Evolutionary conservation across 2,888 invertebrate species (phyloP), one percentile per base, ranked within the genome.

Genomic region (Andrena minutula): DNA sequence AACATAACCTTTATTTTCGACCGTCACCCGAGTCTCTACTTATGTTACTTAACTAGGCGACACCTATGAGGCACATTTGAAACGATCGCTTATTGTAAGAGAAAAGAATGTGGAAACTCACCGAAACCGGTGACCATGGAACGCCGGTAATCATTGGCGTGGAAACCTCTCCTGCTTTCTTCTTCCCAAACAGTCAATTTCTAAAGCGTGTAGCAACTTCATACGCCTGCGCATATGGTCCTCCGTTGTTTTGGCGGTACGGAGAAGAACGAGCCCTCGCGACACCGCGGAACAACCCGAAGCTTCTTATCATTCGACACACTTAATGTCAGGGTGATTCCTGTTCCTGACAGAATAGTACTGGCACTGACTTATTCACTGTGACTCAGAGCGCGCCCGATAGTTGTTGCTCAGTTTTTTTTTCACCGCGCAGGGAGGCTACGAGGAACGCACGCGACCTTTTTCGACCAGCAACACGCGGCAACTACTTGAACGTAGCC

Each of bases 51-150:
- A 32, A 32, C 32, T 32, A 32, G 32, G 35, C 35, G 35, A 41
- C 41, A 41, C 12, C 41, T 41, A 12, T 12, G 35, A 35, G 10
- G 35, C 35, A 10, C 10, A 41, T 41, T 41, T 35, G 28, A 60
- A 51, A 65, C 64, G 58, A 77, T 70, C 78, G 77, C 56, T 49
- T 35, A 49, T 77, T 58, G 49, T 3, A 28, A 3, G 20, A 26
- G 56, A 28, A 78, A 66, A 66, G 79, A 61, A 71, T 71, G 61
- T 71, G 60, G 30, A 16, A 53, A 78, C 70, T 66, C 20, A 71
- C 79, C 20, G 3, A 16, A 10, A 2, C 0, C 26, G 23, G 7
- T 51, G 26, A 2, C 12, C 32, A n/a, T 23, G 1, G 32, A 47
- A 30, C 12, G 10, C 28, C 58, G 16, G 12, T 16, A n/a, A 35